These are phyloP conservation scores for Cuniculus paca DNA, from an alignment of 2,797 vertebrate genomes.

Conservation along the genomic window DNA sequence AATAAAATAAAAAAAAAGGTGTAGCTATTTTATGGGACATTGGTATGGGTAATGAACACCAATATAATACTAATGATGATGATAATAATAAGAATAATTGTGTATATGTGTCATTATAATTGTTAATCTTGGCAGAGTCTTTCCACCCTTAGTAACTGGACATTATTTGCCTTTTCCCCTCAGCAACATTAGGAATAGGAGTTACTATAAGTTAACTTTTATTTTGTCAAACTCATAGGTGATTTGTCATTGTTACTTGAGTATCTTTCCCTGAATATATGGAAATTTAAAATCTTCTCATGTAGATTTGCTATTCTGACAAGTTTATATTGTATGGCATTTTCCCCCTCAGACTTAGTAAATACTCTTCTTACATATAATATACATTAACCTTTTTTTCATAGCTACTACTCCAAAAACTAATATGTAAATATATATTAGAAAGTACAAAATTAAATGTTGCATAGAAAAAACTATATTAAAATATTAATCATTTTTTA, in stretches of 20 bases:
- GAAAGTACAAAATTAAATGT: not conserved
- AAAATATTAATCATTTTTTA: not conserved
- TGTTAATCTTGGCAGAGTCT: not conserved
- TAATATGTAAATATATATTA: not conserved
- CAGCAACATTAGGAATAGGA: not conserved
- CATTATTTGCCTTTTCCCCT: not conserved
- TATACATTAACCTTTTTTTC: not conserved
- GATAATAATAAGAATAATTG: accelerated
- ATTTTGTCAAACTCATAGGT: not conserved
- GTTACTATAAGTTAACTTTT: not conserved
- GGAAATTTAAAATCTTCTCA: not conserved
- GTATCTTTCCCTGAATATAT: not conserved
- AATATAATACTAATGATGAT: not conserved
- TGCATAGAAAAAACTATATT: not conserved
- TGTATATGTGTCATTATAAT: not conserved
- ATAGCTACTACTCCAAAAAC: not conserved
- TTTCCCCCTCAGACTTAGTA: not conserved
- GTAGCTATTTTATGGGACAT: not conserved
- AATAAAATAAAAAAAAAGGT: not conserved
- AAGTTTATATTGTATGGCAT: not conserved
- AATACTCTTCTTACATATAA: not conserved
- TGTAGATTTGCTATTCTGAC: not conserved
- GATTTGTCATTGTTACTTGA: not conserved
- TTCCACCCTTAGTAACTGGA: not conserved
- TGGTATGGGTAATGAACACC: not conserved